A percentile compares a stretch with the other conserved stretches of the same genome.
phyloP scores from a whole-genome alignment of 2,888 invertebrate species.

The Crossocerus cetratus region DNA sequence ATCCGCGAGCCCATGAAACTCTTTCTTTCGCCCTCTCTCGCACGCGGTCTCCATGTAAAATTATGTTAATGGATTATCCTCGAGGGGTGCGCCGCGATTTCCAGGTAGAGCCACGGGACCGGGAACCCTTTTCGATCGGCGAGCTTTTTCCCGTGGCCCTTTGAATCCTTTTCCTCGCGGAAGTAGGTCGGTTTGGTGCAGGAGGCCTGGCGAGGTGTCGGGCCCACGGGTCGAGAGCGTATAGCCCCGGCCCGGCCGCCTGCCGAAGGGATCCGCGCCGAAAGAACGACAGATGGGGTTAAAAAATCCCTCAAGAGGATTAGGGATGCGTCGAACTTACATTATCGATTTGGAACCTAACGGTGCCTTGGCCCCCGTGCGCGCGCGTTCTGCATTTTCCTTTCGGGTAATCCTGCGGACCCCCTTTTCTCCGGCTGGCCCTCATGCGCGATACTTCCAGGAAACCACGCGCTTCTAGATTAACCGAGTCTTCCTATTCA shows the following conservation, averaged over 20 bases:
- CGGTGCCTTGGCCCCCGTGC: conserved; percentile 1
- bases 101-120: conserved; percentile 59
- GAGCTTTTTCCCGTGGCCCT: conserved; percentile 39
- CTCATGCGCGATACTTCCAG: conserved; percentile 7
- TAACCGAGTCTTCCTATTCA: conserved; percentile 20
- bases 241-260: conserved; percentile 62
- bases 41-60: conserved; percentile 73
- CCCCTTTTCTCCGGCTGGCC: conserved; percentile 40
- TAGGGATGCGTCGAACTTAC: conserved; percentile 71
- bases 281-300: conserved; percentile 75
- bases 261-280: conserved; percentile 52
- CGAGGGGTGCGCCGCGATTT: conserved; percentile 57
- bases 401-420: conserved; percentile 68
- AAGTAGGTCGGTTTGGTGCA: conserved; percentile 65
- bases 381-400: conserved; percentile 65
- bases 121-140: conserved; percentile 42
- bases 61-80: conserved; percentile 78
- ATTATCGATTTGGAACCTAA: conserved; percentile 58
- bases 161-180: conserved; percentile 62
- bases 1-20: conserved; percentile 38
- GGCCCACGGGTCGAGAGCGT: conserved; percentile 53
- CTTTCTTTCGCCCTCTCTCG: conserved; percentile 10
- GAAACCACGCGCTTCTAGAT: conserved; percentile 35
- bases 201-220: conserved; percentile 27
- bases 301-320: conserved; percentile 76